Evolutionary conservation across 2,797 vertebrate species (phyloP).

Genomic region (Ambastaia sidthimunki): DNA sequence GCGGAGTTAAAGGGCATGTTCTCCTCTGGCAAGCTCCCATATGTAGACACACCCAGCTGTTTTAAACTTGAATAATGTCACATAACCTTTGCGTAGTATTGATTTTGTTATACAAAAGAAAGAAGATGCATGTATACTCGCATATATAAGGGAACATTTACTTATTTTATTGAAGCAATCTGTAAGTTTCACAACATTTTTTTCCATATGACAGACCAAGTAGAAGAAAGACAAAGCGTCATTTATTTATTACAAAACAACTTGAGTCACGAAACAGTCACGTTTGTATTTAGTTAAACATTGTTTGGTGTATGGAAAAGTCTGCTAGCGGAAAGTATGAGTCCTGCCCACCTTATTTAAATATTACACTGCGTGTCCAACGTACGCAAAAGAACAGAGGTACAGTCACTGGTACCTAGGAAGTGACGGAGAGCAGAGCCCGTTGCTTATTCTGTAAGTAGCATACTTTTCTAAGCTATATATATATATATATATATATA

Average conservation of each 20-base stretch:
- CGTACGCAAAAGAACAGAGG: not conserved
- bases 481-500: too few species aligned
- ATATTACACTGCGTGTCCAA: conserved; percentile 15
- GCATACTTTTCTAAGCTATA: not conserved
- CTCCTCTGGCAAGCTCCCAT: not conserved
- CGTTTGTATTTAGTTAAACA: conserved; percentile 29
- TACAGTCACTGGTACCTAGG: conserved; percentile 12
- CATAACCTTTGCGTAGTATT: too few species aligned
- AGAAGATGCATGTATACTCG: not conserved
- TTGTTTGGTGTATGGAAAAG: conserved; percentile 23
- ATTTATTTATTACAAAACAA: conserved; percentile 5
- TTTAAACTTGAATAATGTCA: not conserved
- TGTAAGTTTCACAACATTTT: too few species aligned
- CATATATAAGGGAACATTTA: not conserved
- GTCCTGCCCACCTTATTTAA: conserved; percentile 31
- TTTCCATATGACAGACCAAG: not conserved
- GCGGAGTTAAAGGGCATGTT: conserved; percentile 13
- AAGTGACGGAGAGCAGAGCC: conserved; percentile 22
- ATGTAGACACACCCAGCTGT: not conserved
- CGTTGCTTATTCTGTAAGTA: conserved; percentile 30
- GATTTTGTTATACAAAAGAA: not conserved
- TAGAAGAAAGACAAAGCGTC: not conserved
- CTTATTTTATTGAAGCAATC: not conserved
- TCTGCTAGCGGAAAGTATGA: conserved; percentile 13
- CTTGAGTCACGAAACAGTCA: conserved; percentile 1